A percentile compares a stretch with the other conserved stretches of the same genome.
Evolutionary conservation across 1,140 invertebrate species (phyloP).

Genomic region (Cyphomyrmex costatus): DNA sequence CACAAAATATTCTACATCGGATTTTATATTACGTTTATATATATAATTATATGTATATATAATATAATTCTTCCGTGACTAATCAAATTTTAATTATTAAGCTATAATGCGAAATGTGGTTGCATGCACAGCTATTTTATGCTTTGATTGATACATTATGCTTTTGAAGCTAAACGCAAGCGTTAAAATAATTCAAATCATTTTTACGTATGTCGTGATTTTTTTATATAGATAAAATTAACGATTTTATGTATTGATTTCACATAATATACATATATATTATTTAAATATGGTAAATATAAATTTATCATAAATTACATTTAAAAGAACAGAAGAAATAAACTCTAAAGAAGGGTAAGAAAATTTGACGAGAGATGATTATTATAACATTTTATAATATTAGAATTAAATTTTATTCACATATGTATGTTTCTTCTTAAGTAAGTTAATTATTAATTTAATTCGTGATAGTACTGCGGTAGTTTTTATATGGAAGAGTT

Average conservation of each 20-base stretch:
- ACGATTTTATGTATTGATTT: not conserved
- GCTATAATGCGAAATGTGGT: not conserved
- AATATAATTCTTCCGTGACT: not conserved
- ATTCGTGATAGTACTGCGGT: no score
- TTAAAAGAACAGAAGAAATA: slow-evolving; percentile 16
- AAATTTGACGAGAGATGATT: no score
- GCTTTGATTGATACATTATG: not conserved
- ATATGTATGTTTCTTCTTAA: no score
- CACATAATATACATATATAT: not conserved
- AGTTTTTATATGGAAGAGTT: no score
- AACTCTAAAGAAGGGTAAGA: slow-evolving; percentile 32
- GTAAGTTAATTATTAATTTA: no score
- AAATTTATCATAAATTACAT: not conserved
- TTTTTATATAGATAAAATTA: not conserved
- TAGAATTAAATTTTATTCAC: no score
- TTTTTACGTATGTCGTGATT: not conserved
- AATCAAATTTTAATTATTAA: not conserved
- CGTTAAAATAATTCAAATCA: not conserved
- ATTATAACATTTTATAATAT: no score
- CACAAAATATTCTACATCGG: not conserved
- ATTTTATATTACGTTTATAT: not conserved
- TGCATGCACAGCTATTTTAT: not conserved
- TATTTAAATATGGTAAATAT: not conserved
- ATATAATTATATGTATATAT: not conserved
- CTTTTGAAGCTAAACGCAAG: not conserved